Evolutionary conservation across 37 sponge, comb jelly and placozoan genomes (phyloP).

Genomic region (Eunapius fragilis): DNA sequence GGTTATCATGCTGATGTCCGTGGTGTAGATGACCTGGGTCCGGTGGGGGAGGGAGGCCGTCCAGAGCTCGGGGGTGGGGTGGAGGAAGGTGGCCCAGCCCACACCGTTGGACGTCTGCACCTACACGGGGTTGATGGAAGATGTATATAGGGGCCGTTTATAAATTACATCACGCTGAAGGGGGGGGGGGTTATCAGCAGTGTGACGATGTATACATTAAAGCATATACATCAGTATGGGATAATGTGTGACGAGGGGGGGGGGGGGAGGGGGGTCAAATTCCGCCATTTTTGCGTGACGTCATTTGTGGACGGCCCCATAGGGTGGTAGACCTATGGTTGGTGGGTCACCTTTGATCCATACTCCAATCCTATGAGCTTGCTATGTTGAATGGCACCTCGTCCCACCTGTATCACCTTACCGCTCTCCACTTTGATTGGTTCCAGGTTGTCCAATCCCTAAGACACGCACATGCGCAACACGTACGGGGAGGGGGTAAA

Average conservation of each 20-base stretch:
- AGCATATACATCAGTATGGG: no score
- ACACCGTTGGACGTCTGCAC: slow-evolving; percentile 81
- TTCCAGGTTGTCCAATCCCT: slow-evolving; percentile 65
- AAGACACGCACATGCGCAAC: background rate
- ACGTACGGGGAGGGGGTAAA: no score
- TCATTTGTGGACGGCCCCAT: background rate
- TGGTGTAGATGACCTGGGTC: slow-evolving; percentile 94
- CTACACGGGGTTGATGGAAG: slow-evolving; percentile 40
- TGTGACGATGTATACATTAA: no score
- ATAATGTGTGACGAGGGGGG: no score
- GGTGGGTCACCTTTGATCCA: slow-evolving; percentile 68
- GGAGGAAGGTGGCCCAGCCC: slow-evolving; percentile 72
- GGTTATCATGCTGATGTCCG: slow-evolving; percentile 84
- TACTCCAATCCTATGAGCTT: slow-evolving; percentile 85
- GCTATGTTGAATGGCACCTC: slow-evolving; percentile 83
- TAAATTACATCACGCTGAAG: no score
- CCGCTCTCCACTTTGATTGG: slow-evolving; percentile 69
- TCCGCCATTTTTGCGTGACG: no score
- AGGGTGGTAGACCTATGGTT: background rate
- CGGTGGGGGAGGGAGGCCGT: slow-evolving; percentile 93
- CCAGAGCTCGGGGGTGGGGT: slow-evolving; percentile 97
- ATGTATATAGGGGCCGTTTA: no score
- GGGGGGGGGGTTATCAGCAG: no score
- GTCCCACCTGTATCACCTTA: slow-evolving; percentile 69
- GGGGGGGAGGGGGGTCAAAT: no score